These are phyloP conservation scores for Rhysida immarginata DNA, from an alignment of 1,140 invertebrate genomes.

Conservation along the genomic window DNA sequence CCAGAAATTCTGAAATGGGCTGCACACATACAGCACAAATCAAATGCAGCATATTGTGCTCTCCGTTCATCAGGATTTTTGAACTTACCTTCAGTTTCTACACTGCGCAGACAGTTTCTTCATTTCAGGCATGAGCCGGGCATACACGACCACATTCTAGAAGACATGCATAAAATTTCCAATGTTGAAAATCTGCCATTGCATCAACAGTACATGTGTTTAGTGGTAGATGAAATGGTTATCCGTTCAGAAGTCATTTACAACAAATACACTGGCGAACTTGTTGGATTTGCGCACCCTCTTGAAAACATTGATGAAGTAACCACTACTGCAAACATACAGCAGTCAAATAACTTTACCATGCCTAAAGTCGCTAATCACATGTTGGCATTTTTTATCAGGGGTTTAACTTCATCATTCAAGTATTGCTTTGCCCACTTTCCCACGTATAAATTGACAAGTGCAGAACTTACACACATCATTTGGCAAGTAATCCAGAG, in stretches of 20 bases:
- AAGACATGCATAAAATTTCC: background rate
- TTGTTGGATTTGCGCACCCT: background rate
- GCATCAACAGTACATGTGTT: background rate
- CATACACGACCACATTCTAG: background rate
- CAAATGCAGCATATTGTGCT: background rate
- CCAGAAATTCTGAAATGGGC: background rate
- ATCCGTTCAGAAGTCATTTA: background rate
- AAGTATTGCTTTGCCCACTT: constrained; percentile 1
- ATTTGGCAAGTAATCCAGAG: background rate
- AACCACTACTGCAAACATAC: background rate
- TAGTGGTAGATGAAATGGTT: background rate
- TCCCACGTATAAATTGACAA: background rate
- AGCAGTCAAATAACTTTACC: background rate
- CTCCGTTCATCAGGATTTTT: background rate
- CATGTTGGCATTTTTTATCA: background rate
- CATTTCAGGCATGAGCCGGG: background rate
- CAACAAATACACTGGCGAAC: constrained; percentile 1
- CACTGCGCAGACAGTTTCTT: background rate
- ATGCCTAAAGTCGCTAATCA: background rate
- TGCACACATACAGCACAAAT: constrained; percentile 1
- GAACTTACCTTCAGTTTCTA: background rate
- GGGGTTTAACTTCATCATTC: background rate
- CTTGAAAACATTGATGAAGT: background rate
- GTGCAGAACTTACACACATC: background rate
- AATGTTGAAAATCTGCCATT: background rate